A percentile compares a stretch with the other conserved stretches of the same genome.
These are phyloP conservation scores for Calameuta pallipes DNA, from an alignment of 2,888 invertebrate genomes.

Conservation along the genomic window DNA sequence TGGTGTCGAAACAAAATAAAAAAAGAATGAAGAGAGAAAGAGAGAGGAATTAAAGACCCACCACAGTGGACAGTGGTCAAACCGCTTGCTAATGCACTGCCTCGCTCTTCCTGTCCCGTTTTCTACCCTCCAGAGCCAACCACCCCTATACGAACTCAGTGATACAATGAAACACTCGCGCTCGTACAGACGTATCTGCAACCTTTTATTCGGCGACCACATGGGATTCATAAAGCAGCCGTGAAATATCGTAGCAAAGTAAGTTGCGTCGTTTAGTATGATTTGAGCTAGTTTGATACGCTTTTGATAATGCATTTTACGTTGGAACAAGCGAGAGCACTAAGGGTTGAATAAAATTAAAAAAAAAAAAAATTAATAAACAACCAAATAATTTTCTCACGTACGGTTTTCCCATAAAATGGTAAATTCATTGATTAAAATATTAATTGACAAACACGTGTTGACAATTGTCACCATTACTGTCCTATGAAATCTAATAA, in stretches of 20 bases:
- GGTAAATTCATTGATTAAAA: neutral
- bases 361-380: neutral
- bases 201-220: slow-evolving; percentile 43
- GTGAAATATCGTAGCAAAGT: slow-evolving; percentile 50
- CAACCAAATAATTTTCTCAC: neutral
- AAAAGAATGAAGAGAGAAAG: slow-evolving; percentile 19
- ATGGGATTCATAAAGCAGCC: slow-evolving; percentile 48
- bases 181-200: slow-evolving; percentile 13
- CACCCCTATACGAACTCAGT: neutral
- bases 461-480: neutral
- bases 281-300: slow-evolving; percentile 49
- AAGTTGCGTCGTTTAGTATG: slow-evolving; percentile 51
- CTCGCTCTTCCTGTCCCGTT: neutral
- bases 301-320: slow-evolving; percentile 48
- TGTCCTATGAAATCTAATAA: neutral
- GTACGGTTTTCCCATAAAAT: neutral
- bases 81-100: slow-evolving; percentile 33
- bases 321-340: slow-evolving; percentile 20
- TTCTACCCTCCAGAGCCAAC: neutral
- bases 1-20: neutral
- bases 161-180: neutral
- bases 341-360: neutral
- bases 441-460: neutral
- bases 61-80: slow-evolving; percentile 27
- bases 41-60: slow-evolving; percentile 24